Percentiles rank a stretch among this genome's conserved stretches.
Evolutionary conservation across 2,113 vertebrate species (phyloP).

Genomic region (Ursus arctos): DNA sequence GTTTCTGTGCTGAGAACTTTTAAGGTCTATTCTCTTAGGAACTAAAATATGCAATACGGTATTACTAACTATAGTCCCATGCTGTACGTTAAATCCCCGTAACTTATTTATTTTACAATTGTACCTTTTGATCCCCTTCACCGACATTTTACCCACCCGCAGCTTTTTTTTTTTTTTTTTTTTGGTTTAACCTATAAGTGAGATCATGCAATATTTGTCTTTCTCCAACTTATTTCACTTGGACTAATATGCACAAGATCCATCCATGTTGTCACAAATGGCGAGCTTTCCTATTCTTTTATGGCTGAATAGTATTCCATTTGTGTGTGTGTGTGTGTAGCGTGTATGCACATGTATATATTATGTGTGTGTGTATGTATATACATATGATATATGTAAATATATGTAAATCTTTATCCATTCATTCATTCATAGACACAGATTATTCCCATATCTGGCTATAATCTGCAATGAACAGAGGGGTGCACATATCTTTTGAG

Average conservation of each 20-base stretch:
- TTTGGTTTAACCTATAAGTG: not conserved
- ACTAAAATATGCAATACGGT: not conserved
- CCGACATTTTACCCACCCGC: not conserved
- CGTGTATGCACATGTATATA: not conserved
- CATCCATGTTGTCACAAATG: not conserved
- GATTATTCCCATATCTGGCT: not conserved
- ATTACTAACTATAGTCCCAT: not conserved
- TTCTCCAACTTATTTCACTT: not conserved
- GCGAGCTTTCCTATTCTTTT: not conserved
- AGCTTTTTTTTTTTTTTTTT: not conserved
- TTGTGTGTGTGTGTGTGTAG: not conserved
- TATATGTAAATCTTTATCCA: not conserved
- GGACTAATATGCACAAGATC: not conserved
- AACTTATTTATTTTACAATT: not conserved
- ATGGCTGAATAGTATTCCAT: not conserved
- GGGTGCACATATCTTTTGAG: not conserved
- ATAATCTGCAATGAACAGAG: not conserved
- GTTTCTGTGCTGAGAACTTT: not conserved
- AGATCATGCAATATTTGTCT: not conserved
- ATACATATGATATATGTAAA: not conserved
- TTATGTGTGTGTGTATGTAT: not conserved
- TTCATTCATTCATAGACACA: not conserved
- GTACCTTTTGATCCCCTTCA: not conserved
- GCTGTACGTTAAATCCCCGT: not conserved
- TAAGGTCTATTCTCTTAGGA: not conserved